Evolutionary conservation across 2,888 invertebrate species (phyloP), one percentile per base, ranked within the genome.

Genomic region (Spicauda simplicius): DNA sequence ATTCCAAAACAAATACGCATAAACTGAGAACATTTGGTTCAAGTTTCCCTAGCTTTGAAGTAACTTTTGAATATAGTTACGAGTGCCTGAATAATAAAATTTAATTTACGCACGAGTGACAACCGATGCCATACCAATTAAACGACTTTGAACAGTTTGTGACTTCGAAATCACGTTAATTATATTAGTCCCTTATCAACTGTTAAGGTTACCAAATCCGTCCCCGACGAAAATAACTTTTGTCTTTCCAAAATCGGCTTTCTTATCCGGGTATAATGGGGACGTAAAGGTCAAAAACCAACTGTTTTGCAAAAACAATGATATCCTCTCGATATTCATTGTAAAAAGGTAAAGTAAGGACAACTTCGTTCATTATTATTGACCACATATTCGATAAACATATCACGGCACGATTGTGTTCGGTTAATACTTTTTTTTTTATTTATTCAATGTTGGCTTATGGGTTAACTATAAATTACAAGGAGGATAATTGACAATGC

Each of bases 61-160:
- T 5, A 4, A n/a, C 14, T n/a, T 45, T 45, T 5, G n/a, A 45
- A 5, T 45, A 5, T 45, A 45, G n/a, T 12, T 6, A 45, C n/a
- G 45, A 45, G 45, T 45, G n/a, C 45, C n/a, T n/a, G n/a, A n/a
- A n/a, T n/a, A 45, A 45, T n/a, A 45, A 45, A 45, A 45, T 45
- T 45, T 5, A 45, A 45, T n/a, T 45, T n/a, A 11, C 45, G 45
- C 6, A 45, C n/a, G 45, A 41, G 14, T 41, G 41, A 41, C 41
- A 41, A 11, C 14, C 41, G 41, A 41, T 41, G 14, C 41, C 41
- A 10, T 41, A 14, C 41, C 41, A 41, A 41, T 41, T 41, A 41
- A 25, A 25, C 25, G 10, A 14, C 41, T 41, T 41, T 41, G 41
- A 41, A 41, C 41, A 41, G 41, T 41, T 41, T 14, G 41, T 41